These are phyloP conservation scores for Verasper variegatus DNA, from an alignment of 2,113 vertebrate species.

Conservation along the genomic window DNA sequence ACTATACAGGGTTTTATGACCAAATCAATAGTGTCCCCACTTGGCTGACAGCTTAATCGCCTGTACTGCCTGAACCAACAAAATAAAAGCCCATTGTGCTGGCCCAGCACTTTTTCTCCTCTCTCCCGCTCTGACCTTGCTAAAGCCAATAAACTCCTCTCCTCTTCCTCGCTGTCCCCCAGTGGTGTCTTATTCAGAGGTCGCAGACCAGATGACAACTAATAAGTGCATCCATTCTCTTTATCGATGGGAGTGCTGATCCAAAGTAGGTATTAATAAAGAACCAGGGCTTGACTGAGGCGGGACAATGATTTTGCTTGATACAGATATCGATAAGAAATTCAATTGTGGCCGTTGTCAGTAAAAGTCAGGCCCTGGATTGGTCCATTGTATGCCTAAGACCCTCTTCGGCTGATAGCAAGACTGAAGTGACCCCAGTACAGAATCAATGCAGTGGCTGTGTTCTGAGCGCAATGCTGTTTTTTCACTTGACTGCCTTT, in stretches of 20 bases:
- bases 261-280: slow-evolving; percentile 58
- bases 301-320: slow-evolving; percentile 53
- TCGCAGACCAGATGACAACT: slow-evolving; percentile 58
- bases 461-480: slow-evolving; percentile 46
- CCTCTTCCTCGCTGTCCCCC: slow-evolving; percentile 19
- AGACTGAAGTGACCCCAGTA: slow-evolving; percentile 54
- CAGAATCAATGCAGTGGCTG: slow-evolving; percentile 63
- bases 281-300: slow-evolving; percentile 43
- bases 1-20: slow-evolving; percentile 55
- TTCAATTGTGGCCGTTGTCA: slow-evolving; percentile 56
- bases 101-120: slow-evolving; percentile 62
- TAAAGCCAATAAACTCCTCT: slow-evolving; percentile 70
- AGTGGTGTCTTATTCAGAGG: slow-evolving; percentile 55
- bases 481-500: slow-evolving; percentile 66
- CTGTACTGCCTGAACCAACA: slow-evolving; percentile 72
- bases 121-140: slow-evolving; percentile 72
- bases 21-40: slow-evolving; percentile 73
- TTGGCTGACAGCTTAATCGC: slow-evolving; percentile 77
- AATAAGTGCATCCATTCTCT: slow-evolving; percentile 59
- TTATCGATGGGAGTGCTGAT: slow-evolving; percentile 50
- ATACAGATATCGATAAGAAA: slow-evolving; percentile 69
- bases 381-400: slow-evolving; percentile 57
- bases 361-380: slow-evolving; percentile 35
- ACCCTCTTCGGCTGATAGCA: slow-evolving; percentile 47
- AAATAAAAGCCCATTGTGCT: slow-evolving; percentile 77